Evolutionary conservation across 2,113 vertebrate species (phyloP).

Genomic region (Lamprotornis superbus): DNA sequence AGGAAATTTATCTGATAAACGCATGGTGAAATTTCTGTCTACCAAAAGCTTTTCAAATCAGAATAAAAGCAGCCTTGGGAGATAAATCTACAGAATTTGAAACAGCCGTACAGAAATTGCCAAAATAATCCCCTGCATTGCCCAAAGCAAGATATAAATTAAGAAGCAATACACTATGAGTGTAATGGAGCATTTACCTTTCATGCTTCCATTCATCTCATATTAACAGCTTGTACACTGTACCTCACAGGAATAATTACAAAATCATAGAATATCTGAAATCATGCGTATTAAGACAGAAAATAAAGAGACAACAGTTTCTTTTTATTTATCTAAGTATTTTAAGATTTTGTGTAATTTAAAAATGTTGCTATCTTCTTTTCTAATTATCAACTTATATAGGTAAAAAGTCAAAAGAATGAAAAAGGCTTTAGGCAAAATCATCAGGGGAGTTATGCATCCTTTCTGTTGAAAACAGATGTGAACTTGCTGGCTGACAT

Average conservation of each 20-base stretch:
- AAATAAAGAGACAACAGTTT: background rate
- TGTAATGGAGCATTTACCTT: conserved; percentile 70
- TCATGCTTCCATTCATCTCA: conserved; percentile 71
- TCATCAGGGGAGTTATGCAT: background rate
- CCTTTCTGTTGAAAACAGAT: conserved; percentile 42
- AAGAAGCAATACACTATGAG: conserved; percentile 66
- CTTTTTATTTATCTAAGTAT: background rate
- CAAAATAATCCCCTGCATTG: conserved; percentile 54
- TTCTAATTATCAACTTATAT: conserved; percentile 40
- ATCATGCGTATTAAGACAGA: conserved; percentile 33
- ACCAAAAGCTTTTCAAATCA: conserved; percentile 66
- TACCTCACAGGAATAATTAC: conserved; percentile 65
- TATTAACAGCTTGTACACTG: conserved; percentile 59
- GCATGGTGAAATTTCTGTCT: conserved; percentile 52
- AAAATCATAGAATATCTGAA: conserved; percentile 20
- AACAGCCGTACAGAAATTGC: conserved; percentile 61
- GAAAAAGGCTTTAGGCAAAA: conserved; percentile 41
- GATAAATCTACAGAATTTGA: conserved; percentile 62
- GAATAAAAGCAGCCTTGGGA: conserved; percentile 61
- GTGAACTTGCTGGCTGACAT: conserved; percentile 39
- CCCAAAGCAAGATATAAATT: conserved; percentile 75
- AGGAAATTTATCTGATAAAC: conserved; percentile 67
- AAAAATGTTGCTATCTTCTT: background rate
- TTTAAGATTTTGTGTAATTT: background rate
- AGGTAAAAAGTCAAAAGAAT: conserved; percentile 41